Evolutionary conservation across 2,797 vertebrate genomes (phyloP).

Genomic region (Prunella strophiata): DNA sequence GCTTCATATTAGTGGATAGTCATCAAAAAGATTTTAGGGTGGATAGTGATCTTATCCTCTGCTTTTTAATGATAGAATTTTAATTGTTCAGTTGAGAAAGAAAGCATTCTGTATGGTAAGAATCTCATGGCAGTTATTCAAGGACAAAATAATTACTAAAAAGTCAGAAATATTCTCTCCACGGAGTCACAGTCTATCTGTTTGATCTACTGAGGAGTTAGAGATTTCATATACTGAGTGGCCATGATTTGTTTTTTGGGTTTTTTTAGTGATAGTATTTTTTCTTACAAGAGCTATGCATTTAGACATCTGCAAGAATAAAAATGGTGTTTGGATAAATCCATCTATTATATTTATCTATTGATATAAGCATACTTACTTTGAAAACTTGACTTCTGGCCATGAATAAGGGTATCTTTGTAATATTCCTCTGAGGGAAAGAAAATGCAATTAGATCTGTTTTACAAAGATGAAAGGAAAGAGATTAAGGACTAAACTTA

Average conservation of each 20-base stretch:
- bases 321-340: neutral
- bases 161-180: neutral
- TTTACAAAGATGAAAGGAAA: slow-evolving; percentile 29
- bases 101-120: neutral
- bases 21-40: neutral
- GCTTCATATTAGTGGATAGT: neutral
- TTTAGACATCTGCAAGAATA: neutral
- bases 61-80: neutral
- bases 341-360: neutral
- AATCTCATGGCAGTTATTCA: neutral
- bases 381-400: neutral
- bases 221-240: neutral
- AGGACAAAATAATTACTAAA: neutral
- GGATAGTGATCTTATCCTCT: neutral
- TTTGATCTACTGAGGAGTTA: neutral
- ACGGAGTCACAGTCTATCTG: neutral
- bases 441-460: neutral
- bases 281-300: neutral
- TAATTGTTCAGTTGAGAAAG: neutral
- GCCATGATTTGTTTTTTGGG: rapidly evolving
- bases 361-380: neutral
- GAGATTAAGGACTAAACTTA: neutral
- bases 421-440: neutral
- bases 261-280: neutral
- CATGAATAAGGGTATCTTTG: neutral